A percentile compares a stretch with the other conserved stretches of the same genome.
phyloP scores from a whole-genome alignment of 1,140 invertebrate species.

The Coboldia fuscipes region DNA sequence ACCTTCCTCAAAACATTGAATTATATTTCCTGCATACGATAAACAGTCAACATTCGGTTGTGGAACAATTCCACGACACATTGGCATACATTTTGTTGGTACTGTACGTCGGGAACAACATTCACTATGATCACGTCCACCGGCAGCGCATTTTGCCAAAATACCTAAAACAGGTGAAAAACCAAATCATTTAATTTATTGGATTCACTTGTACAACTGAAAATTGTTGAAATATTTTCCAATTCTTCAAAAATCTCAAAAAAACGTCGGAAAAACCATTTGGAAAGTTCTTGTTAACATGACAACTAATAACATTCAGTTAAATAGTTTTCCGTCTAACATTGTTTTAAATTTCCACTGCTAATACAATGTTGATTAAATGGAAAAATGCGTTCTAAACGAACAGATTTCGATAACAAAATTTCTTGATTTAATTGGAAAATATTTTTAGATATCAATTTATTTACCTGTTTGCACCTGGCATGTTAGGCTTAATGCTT shows the following conservation, averaged over 20 bases:
- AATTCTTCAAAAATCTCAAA: no score
- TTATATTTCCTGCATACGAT: constrained; percentile 60
- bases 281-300: no score
- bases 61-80: constrained; percentile 50
- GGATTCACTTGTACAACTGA: constrained; percentile 38
- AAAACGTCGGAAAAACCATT: no score
- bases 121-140: constrained; percentile 49
- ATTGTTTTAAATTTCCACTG: no score
- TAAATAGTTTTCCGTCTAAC: no score
- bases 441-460: no score
- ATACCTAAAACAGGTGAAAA: constrained; percentile 8
- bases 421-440: no score
- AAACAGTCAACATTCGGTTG: constrained; percentile 24
- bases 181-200: constrained; percentile 26
- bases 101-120: constrained; percentile 56
- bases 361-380: no score
- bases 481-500: constrained; percentile 28
- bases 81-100: constrained; percentile 37
- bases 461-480: constrained; percentile 21
- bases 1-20: constrained; percentile 72
- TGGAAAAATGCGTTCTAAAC: no score
- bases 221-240: constrained; percentile 19
- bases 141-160: constrained; percentile 32
- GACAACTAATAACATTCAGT: no score
- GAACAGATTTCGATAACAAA: no score